These are phyloP conservation scores for Aplysia californica DNA, from an alignment of 1,140 invertebrate species.

Conservation along the genomic window DNA sequence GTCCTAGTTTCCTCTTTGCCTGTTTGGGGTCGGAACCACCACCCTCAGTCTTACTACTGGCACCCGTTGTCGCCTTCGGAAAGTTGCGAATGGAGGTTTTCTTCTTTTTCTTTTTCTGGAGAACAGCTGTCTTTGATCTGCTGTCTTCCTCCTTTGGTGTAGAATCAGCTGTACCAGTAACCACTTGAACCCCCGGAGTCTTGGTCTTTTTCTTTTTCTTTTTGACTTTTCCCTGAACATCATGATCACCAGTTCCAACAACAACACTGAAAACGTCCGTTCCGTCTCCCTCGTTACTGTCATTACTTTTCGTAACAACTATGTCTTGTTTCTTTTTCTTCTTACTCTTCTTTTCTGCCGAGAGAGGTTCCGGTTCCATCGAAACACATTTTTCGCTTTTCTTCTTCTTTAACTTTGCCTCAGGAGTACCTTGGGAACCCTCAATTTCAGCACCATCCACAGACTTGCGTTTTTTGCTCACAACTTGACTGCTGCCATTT, in stretches of 20 bases:
- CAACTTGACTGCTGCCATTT: not conserved
- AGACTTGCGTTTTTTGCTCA: not conserved
- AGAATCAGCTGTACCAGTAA: not conserved
- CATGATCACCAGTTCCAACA: not conserved
- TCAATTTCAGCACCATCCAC: not conserved
- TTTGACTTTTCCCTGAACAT: not conserved
- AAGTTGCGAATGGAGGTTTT: not conserved
- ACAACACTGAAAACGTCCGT: not conserved
- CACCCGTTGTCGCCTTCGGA: not conserved
- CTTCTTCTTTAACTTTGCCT: no score
- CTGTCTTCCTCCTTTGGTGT: not conserved
- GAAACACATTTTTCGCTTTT: no score
- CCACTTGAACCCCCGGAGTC: not conserved
- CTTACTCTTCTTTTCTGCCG: no score
- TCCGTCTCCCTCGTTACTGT: not conserved
- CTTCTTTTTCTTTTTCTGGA: slow-evolving; percentile 19
- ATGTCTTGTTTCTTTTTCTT: no score
- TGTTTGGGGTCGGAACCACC: not conserved
- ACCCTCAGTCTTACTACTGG: not conserved
- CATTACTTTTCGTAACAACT: no score
- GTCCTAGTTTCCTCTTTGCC: not conserved
- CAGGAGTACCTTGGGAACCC: not conserved
- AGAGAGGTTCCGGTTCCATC: no score
- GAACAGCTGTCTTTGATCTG: not conserved
- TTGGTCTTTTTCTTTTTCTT: slow-evolving; percentile 1